Conservation (phyloP, 2,113 vertebrate genomes). For the Cyanistes caeruleus region DNA sequence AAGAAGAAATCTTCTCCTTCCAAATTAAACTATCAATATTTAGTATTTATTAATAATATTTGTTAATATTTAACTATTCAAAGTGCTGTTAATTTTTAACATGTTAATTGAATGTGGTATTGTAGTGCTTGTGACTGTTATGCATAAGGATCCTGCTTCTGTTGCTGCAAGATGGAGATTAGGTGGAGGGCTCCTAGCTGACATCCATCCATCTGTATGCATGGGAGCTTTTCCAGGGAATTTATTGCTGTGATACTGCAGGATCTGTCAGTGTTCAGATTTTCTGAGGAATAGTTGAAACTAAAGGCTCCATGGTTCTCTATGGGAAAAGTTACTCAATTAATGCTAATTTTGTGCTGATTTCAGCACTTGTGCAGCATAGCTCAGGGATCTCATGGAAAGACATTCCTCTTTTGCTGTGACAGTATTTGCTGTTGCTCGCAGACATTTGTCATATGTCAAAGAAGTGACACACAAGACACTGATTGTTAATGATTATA, state of each 20-base stretch:
- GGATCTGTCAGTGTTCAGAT: not conserved
- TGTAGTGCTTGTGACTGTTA: not conserved
- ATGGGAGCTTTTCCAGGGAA: not conserved
- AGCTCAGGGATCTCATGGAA: not conserved
- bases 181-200: not conserved
- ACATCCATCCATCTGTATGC: not conserved
- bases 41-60: not conserved
- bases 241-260: not conserved
- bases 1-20: not conserved
- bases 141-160: not conserved
- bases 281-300: not conserved
- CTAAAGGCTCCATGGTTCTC: not conserved
- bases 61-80: not conserved
- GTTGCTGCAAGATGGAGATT: not conserved
- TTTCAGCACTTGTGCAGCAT: not conserved
- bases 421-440: not conserved
- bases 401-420: not conserved
- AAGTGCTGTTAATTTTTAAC: not conserved
- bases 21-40: not conserved
- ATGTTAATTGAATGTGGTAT: not conserved
- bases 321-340: not conserved
- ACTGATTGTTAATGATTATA: not conserved
- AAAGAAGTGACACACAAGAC: not conserved
- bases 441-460: not conserved
- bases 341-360: slow-evolving; percentile 19